Evolutionary conservation across 2,888 invertebrate genomes (phyloP).

Genomic region (Pollenia labialis): DNA sequence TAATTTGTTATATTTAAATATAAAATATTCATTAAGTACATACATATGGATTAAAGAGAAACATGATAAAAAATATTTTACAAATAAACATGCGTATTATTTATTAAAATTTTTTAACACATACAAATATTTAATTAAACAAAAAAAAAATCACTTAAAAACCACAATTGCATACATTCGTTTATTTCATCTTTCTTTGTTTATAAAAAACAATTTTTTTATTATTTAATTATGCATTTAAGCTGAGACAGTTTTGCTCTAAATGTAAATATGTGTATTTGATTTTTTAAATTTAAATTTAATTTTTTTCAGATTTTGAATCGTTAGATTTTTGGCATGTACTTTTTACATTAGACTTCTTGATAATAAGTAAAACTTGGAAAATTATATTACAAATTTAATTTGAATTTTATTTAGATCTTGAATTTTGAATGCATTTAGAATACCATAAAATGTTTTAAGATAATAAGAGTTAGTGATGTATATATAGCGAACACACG

Average conservation of each 20-base stretch:
- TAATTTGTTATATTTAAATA: conserved; percentile 49
- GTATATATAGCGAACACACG: too few species aligned
- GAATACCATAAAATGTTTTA: too few species aligned
- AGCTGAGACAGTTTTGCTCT: conserved; percentile 40
- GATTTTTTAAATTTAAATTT: not conserved
- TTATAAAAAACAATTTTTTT: not conserved
- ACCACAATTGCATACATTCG: not conserved
- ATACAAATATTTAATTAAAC: conserved; percentile 46
- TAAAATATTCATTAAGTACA: conserved; percentile 65
- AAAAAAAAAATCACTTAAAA: conserved; percentile 43
- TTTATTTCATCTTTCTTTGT: conserved; percentile 5
- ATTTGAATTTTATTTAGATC: too few species aligned
- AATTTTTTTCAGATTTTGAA: not conserved
- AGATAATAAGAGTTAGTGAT: too few species aligned
- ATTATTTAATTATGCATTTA: conserved; percentile 8
- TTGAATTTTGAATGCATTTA: too few species aligned
- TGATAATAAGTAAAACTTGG: too few species aligned
- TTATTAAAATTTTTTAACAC: conserved; percentile 36
- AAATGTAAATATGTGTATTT: not conserved
- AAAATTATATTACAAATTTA: too few species aligned
- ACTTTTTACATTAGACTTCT: not conserved
- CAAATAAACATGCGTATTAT: conserved; percentile 27
- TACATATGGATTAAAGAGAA: conserved; percentile 39
- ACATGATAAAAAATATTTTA: conserved; percentile 16
- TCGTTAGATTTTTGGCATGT: not conserved